Conservation (phyloP, 2,113 vertebrate species). For the Cebidichthys violaceus region DNA sequence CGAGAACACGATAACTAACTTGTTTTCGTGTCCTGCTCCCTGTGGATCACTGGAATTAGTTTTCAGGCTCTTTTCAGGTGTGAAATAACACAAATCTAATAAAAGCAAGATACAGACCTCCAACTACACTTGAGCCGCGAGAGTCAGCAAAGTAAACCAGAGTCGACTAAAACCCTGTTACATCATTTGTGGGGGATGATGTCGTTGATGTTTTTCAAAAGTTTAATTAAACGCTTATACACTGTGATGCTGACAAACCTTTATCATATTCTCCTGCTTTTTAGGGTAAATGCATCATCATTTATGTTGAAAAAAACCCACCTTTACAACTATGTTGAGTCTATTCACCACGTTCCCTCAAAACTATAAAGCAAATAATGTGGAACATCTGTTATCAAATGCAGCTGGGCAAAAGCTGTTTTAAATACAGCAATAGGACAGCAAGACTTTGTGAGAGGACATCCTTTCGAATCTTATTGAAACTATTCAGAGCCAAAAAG, state of each 20-base stretch:
- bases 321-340: no score
- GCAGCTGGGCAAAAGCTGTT: neutral
- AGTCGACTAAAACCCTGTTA: neutral
- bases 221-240: neutral
- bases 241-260: neutral
- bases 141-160: neutral
- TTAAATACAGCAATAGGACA: neutral
- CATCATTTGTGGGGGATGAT: neutral
- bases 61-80: conserved; percentile 4
- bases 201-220: neutral
- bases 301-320: neutral
- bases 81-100: neutral
- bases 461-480: no score
- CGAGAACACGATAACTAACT: neutral
- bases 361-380: no score
- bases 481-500: no score
- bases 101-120: neutral
- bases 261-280: neutral
- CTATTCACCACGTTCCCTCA: no score
- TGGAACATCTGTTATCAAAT: neutral
- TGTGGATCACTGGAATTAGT: neutral
- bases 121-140: neutral
- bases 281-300: neutral
- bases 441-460: no score
- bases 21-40: neutral